These are phyloP conservation scores for Andrena chrysosceles DNA, from an alignment of 2,888 invertebrate species.

Conservation along the genomic window DNA sequence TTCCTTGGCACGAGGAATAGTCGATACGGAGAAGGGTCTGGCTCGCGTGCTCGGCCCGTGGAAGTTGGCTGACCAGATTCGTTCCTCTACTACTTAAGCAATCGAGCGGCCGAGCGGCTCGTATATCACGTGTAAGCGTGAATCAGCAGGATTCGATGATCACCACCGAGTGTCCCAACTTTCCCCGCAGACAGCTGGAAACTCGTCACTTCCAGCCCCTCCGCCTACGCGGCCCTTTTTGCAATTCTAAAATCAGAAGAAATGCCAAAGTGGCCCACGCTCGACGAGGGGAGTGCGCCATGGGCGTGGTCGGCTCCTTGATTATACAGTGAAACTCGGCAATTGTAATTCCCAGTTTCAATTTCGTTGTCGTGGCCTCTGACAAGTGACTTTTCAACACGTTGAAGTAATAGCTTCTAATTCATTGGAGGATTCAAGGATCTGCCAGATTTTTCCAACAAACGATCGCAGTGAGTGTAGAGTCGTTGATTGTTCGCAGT, in stretches of 20 bases:
- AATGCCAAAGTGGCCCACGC: background rate
- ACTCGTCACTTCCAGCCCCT: background rate
- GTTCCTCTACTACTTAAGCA: conserved; percentile 69
- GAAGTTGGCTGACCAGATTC: conserved; percentile 69
- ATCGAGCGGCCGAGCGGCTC: conserved; percentile 58
- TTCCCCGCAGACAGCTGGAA: conserved; percentile 5
- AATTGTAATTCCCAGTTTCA: too few species aligned
- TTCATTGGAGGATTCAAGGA: too few species aligned
- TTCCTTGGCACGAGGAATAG: conserved; percentile 40
- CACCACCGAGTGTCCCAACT: conserved; percentile 19
- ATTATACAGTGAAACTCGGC: background rate
- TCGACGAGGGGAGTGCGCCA: too few species aligned
- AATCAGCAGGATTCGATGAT: conserved; percentile 63
- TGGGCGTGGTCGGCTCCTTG: too few species aligned
- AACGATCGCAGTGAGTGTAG: background rate
- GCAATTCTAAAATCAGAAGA: background rate
- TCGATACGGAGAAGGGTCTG: conserved; percentile 55
- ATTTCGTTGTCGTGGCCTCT: too few species aligned
- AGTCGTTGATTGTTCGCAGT: background rate
- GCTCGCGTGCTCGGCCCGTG: conserved; percentile 52
- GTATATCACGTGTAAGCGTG: conserved; percentile 61
- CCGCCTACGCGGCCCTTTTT: background rate
- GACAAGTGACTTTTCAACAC: too few species aligned
- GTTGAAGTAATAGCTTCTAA: too few species aligned
- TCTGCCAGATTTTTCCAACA: background rate